These are phyloP conservation scores for Volucella inanis DNA, from an alignment of 2,888 invertebrate genomes.

Conservation along the genomic window DNA sequence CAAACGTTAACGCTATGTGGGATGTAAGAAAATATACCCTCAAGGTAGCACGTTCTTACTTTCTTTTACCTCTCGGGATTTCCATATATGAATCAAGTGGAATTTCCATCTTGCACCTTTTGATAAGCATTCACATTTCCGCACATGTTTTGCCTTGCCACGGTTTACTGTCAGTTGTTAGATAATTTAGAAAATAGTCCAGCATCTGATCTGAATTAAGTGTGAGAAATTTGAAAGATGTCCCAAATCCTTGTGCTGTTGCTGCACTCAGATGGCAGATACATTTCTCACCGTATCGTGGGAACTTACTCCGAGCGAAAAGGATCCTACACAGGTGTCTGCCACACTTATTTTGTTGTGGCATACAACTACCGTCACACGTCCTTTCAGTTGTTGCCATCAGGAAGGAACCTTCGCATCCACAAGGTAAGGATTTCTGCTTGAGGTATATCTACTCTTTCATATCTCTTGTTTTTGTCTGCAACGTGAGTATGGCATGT, in stretches of 20 bases:
- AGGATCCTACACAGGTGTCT: constrained; percentile 57
- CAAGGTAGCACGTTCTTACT: not conserved
- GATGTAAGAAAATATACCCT: not conserved
- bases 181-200: constrained; percentile 4
- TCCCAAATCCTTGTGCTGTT: constrained; percentile 27
- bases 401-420: constrained; percentile 48
- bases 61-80: not conserved
- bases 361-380: constrained; percentile 41
- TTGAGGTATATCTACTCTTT: constrained; percentile 5
- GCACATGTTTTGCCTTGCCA: constrained; percentile 46
- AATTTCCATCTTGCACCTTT: not conserved
- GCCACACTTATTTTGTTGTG: constrained; percentile 68
- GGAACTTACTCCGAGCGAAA: constrained; percentile 33
- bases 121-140: not conserved
- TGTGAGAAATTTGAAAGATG: constrained; percentile 47
- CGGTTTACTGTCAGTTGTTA: not conserved
- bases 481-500: constrained; percentile 66
- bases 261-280: constrained; percentile 54
- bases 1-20: too few relatives aligned
- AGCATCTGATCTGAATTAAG: constrained; percentile 24
- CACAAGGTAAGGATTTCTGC: constrained; percentile 25
- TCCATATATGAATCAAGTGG: not conserved
- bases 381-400: constrained; percentile 32
- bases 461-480: constrained; percentile 27
- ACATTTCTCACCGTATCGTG: constrained; percentile 49